A percentile compares a stretch with the other conserved stretches of the same genome.
phyloP scores from a whole-genome alignment of 2,888 invertebrate genomes.

The Drosophila buzzatii region DNA sequence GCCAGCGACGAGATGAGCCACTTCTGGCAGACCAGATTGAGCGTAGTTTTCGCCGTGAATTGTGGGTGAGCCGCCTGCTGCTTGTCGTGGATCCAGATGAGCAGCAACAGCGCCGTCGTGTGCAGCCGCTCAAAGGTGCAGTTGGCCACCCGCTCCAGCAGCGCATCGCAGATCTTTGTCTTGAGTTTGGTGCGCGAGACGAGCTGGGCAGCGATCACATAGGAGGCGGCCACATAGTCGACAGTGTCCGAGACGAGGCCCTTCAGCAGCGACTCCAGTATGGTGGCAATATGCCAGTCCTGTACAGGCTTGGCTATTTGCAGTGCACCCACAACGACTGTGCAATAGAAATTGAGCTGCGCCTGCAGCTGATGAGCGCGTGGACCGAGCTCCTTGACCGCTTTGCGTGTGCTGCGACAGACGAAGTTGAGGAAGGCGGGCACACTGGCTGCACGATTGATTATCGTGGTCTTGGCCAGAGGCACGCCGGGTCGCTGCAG shows the following conservation, averaged over 20 bases:
- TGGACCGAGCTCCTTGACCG: constrained; percentile 87
- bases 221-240: constrained; percentile 91
- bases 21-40: constrained; percentile 85
- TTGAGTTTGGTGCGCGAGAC: constrained; percentile 88
- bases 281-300: constrained; percentile 89
- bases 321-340: constrained; percentile 90
- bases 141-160: constrained; percentile 88
- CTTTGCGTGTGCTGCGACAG: constrained; percentile 87
- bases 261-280: constrained; percentile 90
- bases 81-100: constrained; percentile 90
- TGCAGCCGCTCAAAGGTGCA: constrained; percentile 86
- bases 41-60: constrained; percentile 87
- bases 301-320: constrained; percentile 86
- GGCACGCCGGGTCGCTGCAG: constrained; percentile 91
- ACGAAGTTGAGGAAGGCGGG: constrained; percentile 88
- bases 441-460: constrained; percentile 90
- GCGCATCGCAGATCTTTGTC: constrained; percentile 86
- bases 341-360: constrained; percentile 92
- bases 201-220: constrained; percentile 90
- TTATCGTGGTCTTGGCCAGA: constrained; percentile 89
- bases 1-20: constrained; percentile 86
- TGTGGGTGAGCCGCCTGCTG: constrained; percentile 86
- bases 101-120: constrained; percentile 88
- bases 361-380: constrained; percentile 88
- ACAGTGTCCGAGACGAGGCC: constrained; percentile 89